Evolutionary conservation across 2,888 invertebrate species (phyloP).

Genomic region (Temnothorax ravouxi): DNA sequence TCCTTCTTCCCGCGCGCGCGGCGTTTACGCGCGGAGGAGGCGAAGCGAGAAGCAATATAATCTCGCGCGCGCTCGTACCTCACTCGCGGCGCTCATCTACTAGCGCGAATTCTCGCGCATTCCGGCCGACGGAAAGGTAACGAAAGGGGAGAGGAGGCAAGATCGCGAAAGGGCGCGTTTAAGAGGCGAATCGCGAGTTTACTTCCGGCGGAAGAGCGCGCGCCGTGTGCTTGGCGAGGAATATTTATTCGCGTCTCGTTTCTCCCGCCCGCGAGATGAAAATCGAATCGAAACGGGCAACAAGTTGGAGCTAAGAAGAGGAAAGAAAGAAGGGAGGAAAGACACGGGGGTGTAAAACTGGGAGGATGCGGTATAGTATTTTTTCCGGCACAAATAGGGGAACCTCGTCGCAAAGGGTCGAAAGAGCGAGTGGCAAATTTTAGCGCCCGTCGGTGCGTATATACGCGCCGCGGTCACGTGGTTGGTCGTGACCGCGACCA

Average conservation of each 20-base stretch:
- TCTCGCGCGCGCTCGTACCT: too few relatives aligned
- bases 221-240: neutral
- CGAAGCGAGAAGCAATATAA: neutral
- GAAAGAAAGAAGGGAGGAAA: too few relatives aligned
- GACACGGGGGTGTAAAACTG: neutral
- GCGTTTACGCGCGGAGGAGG: neutral
- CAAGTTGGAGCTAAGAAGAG: neutral
- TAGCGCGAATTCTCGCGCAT: conserved; percentile 19
- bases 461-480: conserved; percentile 72
- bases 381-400: conserved; percentile 36
- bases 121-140: neutral
- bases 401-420: conserved; percentile 71
- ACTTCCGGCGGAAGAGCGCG: neutral
- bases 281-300: neutral
- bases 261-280: conserved; percentile 7
- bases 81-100: neutral
- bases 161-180: neutral
- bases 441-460: conserved; percentile 67
- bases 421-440: conserved; percentile 77
- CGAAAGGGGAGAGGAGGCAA: neutral
- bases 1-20: neutral
- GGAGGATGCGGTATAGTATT: neutral
- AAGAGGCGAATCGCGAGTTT: neutral
- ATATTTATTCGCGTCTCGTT: neutral
- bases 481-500: conserved; percentile 9